These are phyloP conservation scores for Brachypalpus laphriformis DNA, from an alignment of 2,888 invertebrate genomes.

Conservation along the genomic window DNA sequence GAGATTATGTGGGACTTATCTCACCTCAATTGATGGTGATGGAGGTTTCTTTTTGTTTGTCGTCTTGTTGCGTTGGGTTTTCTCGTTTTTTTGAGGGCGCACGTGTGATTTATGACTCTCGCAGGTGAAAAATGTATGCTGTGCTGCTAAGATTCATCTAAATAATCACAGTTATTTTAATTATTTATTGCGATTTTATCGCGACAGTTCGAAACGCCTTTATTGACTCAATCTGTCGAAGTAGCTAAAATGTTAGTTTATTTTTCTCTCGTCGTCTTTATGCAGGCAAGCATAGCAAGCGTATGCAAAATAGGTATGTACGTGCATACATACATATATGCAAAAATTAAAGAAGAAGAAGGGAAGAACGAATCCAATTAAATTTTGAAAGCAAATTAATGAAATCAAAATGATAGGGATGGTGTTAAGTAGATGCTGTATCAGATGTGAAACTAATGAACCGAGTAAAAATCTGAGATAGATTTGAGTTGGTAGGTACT, in stretches of 20 bases:
- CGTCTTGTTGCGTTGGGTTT: conserved; percentile 13
- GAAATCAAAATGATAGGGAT: background rate
- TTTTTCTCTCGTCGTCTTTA: background rate
- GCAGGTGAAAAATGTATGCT: conserved; percentile 60
- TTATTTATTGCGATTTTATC: conserved; percentile 48
- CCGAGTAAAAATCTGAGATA: background rate
- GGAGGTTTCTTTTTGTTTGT: conserved; percentile 10
- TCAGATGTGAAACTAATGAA: background rate
- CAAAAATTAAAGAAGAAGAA: background rate
- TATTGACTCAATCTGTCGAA: conserved; percentile 20
- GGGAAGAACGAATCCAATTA: background rate
- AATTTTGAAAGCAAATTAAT: background rate
- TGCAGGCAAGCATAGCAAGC: background rate
- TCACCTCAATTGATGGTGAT: conserved; percentile 24
- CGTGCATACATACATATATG: background rate
- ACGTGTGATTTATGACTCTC: conserved; percentile 68
- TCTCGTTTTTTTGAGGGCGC: conserved; percentile 24
- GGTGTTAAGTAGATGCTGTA: background rate
- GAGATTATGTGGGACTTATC: conserved; percentile 62
- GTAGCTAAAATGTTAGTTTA: background rate
- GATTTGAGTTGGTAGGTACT: background rate
- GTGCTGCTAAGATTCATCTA: conserved; percentile 8
- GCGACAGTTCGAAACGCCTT: conserved; percentile 33
- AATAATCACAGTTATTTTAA: conserved; percentile 38
- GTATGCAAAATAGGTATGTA: too few species aligned